Evolutionary conservation across 2,113 vertebrate species (phyloP).

Genomic region (Macaca nemestrina): DNA sequence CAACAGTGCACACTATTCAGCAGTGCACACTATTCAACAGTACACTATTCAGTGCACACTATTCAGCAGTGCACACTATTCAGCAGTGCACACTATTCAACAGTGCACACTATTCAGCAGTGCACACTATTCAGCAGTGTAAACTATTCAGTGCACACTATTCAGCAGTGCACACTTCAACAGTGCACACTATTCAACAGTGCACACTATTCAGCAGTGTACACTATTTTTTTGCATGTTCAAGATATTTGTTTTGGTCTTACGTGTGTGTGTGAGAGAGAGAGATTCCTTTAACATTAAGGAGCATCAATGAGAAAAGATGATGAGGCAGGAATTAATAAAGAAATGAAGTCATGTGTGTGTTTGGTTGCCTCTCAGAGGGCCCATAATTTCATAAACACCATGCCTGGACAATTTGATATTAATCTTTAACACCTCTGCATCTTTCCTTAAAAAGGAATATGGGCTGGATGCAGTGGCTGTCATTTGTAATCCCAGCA

Average conservation of each 20-base stretch:
- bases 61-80: no score
- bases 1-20: rapidly evolving
- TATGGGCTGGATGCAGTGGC: no score
- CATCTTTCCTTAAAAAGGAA: not conserved
- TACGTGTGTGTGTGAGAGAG: not conserved
- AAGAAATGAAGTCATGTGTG: constrained; percentile 1
- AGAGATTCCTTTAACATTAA: not conserved
- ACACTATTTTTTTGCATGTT: not conserved
- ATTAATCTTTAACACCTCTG: not conserved
- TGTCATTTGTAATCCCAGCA: no score
- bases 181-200: not conserved
- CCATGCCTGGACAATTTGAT: not conserved
- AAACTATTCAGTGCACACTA: rapidly evolving
- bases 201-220: not conserved
- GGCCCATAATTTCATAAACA: not conserved
- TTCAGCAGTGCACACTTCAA: not conserved
- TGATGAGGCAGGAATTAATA: not conserved
- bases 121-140: not conserved
- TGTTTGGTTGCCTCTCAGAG: not conserved
- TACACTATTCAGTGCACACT: no score
- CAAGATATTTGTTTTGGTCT: not conserved
- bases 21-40: no score
- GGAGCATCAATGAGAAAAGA: not conserved
- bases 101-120: not conserved
- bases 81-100: no score